phyloP scores from a whole-genome alignment of 2,888 invertebrate genomes.

The Pyrocoelia pectoralis region DNA sequence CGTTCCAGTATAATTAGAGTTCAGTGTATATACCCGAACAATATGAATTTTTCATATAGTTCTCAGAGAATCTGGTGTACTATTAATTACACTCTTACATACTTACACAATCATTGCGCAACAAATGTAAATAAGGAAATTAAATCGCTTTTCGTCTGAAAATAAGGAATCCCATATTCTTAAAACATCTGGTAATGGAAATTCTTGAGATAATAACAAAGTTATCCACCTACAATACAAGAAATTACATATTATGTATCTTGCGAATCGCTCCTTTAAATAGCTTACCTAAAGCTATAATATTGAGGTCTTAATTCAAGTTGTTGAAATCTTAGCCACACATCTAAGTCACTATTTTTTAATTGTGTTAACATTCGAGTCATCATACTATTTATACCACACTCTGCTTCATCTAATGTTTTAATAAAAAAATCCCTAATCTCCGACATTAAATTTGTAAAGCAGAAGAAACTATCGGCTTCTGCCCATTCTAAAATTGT shows the following conservation, averaged over 20 bases:
- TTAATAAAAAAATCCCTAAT: slow-evolving; percentile 98
- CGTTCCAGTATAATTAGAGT: too few relatives aligned
- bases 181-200: slow-evolving; percentile 95
- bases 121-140: slow-evolving; percentile 91
- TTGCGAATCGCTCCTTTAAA: too few relatives aligned
- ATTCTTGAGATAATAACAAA: slow-evolving; percentile 94
- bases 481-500: slow-evolving; percentile 81
- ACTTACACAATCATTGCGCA: slow-evolving; percentile 98
- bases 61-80: too few relatives aligned
- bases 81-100: too few relatives aligned
- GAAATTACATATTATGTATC: too few relatives aligned
- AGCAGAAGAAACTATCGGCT: slow-evolving; percentile 97
- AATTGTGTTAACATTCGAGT: slow-evolving; percentile 78
- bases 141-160: slow-evolving; percentile 88
- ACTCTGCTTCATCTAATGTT: slow-evolving; percentile 90
- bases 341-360: slow-evolving; percentile 75
- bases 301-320: slow-evolving; percentile 95
- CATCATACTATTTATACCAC: slow-evolving; percentile 94
- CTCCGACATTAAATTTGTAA: slow-evolving; percentile 97
- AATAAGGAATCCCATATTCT: slow-evolving; percentile 98
- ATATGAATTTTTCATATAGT: too few relatives aligned
- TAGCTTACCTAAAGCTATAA: slow-evolving; percentile 85
- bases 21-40: too few relatives aligned
- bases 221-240: slow-evolving; percentile 86
- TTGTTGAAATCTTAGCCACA: slow-evolving; percentile 79